phyloP scores from a whole-genome alignment of 2,113 vertebrate species.

The Triplophysa siluroides region DNA sequence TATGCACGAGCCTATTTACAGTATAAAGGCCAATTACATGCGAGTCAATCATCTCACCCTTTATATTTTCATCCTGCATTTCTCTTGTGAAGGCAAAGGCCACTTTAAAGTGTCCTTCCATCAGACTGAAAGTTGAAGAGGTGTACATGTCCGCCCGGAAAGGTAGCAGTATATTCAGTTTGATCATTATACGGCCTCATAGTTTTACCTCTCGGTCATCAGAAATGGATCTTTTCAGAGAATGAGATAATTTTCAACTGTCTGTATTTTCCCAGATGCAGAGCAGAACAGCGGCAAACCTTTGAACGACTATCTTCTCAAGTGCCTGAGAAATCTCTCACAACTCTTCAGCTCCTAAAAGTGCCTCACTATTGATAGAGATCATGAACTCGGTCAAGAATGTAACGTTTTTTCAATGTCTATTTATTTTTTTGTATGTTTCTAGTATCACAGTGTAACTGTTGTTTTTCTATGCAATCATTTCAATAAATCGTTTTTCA shows the following conservation, averaged over 20 bases:
- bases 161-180: conserved; percentile 71
- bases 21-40: background rate
- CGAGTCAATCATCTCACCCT: background rate
- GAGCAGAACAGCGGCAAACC: conserved; percentile 68
- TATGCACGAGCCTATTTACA: background rate
- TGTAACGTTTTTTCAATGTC: conserved; percentile 13
- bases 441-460: background rate
- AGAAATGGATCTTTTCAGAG: background rate
- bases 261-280: conserved; percentile 66
- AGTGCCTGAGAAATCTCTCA: conserved; percentile 86
- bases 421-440: background rate
- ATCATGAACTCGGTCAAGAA: background rate
- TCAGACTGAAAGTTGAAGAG: conserved; percentile 86
- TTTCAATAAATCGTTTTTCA: conserved; percentile 17
- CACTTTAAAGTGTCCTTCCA: conserved; percentile 86
- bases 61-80: conserved; percentile 44
- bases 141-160: conserved; percentile 77
- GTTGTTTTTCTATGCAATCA: background rate
- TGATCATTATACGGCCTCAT: conserved; percentile 31
- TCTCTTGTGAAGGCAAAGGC: conserved; percentile 84
- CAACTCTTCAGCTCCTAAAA: conserved; percentile 78
- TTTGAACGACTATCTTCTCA: conserved; percentile 78
- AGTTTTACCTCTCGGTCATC: background rate
- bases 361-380: background rate
- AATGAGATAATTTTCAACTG: background rate